A percentile compares a stretch with the other conserved stretches of the same genome.
Conservation (phyloP, 2,797 vertebrate species). For the Pseudocheirus occidentalis region DNA sequence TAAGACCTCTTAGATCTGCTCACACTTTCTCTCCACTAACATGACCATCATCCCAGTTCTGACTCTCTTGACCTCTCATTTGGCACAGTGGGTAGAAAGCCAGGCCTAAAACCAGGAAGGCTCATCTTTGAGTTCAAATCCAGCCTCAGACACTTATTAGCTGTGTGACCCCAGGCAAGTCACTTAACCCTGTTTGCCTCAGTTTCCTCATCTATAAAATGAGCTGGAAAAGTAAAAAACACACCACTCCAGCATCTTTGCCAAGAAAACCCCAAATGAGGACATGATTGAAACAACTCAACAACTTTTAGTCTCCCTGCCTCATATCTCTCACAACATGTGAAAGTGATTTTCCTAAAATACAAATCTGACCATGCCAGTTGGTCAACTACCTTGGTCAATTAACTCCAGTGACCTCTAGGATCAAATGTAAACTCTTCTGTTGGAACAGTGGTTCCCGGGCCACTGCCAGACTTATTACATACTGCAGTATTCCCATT, state of each 20-base stretch:
- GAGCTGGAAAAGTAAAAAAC: too few species aligned
- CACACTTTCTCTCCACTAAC: too few species aligned
- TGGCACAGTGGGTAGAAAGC: background rate
- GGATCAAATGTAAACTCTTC: background rate
- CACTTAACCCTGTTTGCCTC: too few species aligned
- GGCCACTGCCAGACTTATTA: background rate
- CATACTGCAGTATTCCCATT: background rate
- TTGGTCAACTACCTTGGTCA: background rate
- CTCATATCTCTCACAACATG: background rate
- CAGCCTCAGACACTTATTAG: too few species aligned
- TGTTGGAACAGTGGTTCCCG: background rate
- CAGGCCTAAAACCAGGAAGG: too few species aligned
- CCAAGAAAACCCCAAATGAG: too few species aligned
- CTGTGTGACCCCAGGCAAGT: too few species aligned
- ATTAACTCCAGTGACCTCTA: background rate
- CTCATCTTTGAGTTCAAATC: too few species aligned
- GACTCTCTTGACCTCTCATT: background rate
- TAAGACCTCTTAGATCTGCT: too few species aligned
- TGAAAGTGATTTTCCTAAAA: background rate
- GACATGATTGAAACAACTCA: too few species aligned
- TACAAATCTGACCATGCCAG: background rate
- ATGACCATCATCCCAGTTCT: background rate
- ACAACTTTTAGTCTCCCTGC: background rate
- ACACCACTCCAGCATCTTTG: too few species aligned
- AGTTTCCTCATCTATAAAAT: too few species aligned